Evolutionary conservation across 2,113 vertebrate species (phyloP), one percentile per base, ranked within the genome.

Genomic region (Bambusicola thoracicus): DNA sequence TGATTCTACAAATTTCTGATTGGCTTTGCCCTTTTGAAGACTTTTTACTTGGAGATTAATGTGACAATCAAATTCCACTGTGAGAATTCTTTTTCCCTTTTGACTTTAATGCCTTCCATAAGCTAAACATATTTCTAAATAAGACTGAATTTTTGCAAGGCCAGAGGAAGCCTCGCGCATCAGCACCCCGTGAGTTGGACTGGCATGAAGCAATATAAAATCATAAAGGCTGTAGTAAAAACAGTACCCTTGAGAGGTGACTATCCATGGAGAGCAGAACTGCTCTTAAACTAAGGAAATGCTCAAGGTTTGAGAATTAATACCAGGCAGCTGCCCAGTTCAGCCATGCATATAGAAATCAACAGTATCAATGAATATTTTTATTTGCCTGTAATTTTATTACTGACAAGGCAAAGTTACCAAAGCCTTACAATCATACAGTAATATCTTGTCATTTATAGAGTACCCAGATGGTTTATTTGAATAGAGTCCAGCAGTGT

Each of bases 101-200:
- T 95, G 85, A 97, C 87, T 97, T 97, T 96, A 96, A 96, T 91
- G 88, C 81, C 81, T 96, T 95, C 74, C 91, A 90, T 89, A 96
- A 96, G 88, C 94, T 94, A 97, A 97, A 97, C 92, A 94, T 96
- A 96, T 97, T 98, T 98, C 95, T 98, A 97, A 97, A 97, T 96
- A 97, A 96, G 80, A 18, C 77, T 70, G 94, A 83, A 65, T 95
- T 97, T 97, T 94, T 76, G 46, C 94, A 98, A 98, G 93, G 96
- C 89, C 96, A 94, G 75, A 92, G 90, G 93, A 97, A 97, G 85
- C 86, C 94, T 98, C 97, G 87, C 72, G 66, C 81, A 92, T 97
- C 91, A 95, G 85, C 69, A 96, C 74, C 83, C 74, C 87, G 69
- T 87, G 90, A 96, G 85, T 70, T 95, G 92, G 79, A 97, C 93